Evolutionary conservation across 64 coral and sea anemone genomes (phyloP), one percentile per base, ranked within the genome.

Genomic region (Montipora sp.): DNA sequence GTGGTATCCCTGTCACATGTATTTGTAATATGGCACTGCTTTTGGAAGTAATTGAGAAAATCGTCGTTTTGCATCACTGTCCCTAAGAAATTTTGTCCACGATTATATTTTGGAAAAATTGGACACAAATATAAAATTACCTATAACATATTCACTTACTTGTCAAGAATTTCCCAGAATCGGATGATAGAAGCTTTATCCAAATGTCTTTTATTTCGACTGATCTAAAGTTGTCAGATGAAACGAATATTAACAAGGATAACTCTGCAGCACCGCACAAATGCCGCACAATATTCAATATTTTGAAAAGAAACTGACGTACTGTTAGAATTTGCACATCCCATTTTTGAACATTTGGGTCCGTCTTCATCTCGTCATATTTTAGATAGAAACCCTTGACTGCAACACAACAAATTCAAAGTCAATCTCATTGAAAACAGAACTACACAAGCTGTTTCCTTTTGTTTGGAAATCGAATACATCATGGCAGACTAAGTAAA

Each of bases 361-460:
- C 97, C 53, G 97, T 98, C 80, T 98, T 95, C 63, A 92, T 95
- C n/a, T 98, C 97, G 71, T 98, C 97, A 46, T 92, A 98, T 89
- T 98, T 98, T 45, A 98, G 75, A 91, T 98, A 66, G 63, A 96
- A 98, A 49, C 88, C 97, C 85, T 92, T 95, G 24, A 89, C 97
- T 98, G 69, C 27, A 75, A 57, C 3, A 70, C 91, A 81, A 68
- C 23, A 87, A 77, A 44, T 65, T 23, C 3, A 78, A 20, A 22
- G 3, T 22, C 14, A n/a, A 5, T 83, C 16, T 23, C 44, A 8
- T 5, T 22, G 18, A 3, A 2, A 44, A 68, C 27, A 23, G 3
- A 66, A 13, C 3, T 10, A 8, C 5, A n/a, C 9, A 55, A 70
- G n/a, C 59, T 44, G 20, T 85, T 85, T 57, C 12, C 23, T 24